A percentile compares a stretch with the other conserved stretches of the same genome.
These are phyloP conservation scores for Catamblyrhynchus diadema DNA, from an alignment of 2,797 vertebrate species.

Conservation along the genomic window DNA sequence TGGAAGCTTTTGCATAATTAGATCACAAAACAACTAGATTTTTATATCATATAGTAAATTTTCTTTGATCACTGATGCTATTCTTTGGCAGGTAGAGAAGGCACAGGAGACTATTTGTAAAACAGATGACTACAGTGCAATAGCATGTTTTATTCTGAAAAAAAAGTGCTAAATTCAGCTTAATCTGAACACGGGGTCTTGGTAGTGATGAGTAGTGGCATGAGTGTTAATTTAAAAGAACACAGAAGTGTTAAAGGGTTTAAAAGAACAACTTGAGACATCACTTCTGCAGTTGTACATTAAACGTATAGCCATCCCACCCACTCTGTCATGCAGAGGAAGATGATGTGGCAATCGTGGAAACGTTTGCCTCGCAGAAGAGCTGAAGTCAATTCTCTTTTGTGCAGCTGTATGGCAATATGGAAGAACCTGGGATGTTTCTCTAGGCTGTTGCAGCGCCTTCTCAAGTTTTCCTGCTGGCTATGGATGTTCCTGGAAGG, in stretches of 20 bases:
- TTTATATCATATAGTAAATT: background rate
- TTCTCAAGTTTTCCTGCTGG: background rate
- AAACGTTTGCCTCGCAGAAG: background rate
- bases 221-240: background rate
- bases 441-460: background rate
- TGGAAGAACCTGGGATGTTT: background rate
- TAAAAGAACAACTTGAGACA: background rate
- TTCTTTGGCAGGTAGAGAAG: background rate
- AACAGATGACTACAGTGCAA: background rate
- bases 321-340: background rate
- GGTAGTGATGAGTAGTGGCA: background rate
- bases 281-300: rapidly evolving
- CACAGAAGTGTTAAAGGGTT: background rate
- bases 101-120: background rate
- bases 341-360: background rate
- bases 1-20: background rate
- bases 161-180: background rate
- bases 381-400: background rate
- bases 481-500: background rate
- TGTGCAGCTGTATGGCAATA: background rate
- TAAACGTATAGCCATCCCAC: background rate
- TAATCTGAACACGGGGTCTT: background rate
- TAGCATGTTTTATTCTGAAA: background rate
- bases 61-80: background rate
- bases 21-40: background rate